Evolutionary conservation across 2,888 invertebrate species (phyloP).

Genomic region (Campopleginae sp.): DNA sequence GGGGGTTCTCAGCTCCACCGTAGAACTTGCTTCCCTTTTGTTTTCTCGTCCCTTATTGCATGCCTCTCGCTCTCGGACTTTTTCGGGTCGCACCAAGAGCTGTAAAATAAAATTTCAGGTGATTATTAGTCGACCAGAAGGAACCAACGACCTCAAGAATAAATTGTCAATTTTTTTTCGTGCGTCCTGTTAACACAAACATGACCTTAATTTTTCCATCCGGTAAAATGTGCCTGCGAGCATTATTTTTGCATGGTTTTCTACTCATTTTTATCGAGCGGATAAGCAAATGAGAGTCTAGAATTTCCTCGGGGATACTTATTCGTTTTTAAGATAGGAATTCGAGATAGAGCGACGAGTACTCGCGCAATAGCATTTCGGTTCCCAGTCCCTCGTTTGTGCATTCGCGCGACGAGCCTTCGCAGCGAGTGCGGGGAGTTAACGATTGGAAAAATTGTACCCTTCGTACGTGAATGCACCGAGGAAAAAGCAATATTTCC

Average conservation of each 20-base stretch:
- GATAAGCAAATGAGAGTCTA: constrained; percentile 13
- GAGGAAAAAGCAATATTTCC: constrained; percentile 40
- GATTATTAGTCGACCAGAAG: constrained; percentile 31
- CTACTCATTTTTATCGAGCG: constrained; percentile 13
- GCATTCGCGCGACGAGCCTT: constrained; percentile 20
- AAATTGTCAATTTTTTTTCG: not conserved
- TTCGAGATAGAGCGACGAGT: constrained; percentile 12
- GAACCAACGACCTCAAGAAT: not conserved
- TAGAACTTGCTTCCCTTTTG: constrained; percentile 73
- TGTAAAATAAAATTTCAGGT: constrained; percentile 66
- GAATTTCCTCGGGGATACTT: constrained; percentile 47
- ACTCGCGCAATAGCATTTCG: constrained; percentile 39
- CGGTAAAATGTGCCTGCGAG: not conserved
- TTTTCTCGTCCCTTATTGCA: constrained; percentile 69
- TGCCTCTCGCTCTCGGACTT: constrained; percentile 4
- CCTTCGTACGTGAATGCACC: constrained; percentile 6
- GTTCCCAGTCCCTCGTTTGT: constrained; percentile 25
- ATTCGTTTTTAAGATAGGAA: constrained; percentile 23
- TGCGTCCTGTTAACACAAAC: not conserved
- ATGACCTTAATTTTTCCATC: not conserved
- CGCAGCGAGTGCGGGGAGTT: constrained; percentile 6
- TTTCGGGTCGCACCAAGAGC: constrained; percentile 27
- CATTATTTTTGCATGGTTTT: constrained; percentile 20
- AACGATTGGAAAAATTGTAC: constrained; percentile 28
- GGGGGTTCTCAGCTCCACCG: constrained; percentile 71